phyloP scores from a whole-genome alignment of 2,888 invertebrate species.

The Portevinia maculata region DNA sequence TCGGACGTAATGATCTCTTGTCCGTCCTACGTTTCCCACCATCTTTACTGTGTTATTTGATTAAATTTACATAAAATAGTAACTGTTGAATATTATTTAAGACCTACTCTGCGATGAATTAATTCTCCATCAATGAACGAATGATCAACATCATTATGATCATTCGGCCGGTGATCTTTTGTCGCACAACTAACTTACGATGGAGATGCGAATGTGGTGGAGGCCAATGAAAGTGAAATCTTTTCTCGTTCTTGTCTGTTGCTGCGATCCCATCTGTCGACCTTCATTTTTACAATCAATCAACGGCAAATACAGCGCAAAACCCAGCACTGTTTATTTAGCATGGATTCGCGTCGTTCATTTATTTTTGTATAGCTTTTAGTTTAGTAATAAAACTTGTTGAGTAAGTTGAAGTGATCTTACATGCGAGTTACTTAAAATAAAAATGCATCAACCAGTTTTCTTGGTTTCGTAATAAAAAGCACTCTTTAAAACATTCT shows the following conservation, averaged over 20 bases:
- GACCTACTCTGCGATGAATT: constrained; percentile 35
- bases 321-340: not conserved
- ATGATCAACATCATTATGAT: constrained; percentile 9
- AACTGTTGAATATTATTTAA: constrained; percentile 41
- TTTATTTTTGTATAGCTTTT: not conserved
- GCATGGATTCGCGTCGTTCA: too few species aligned
- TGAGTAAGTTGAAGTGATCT: constrained; percentile 19
- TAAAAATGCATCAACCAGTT: constrained; percentile 16
- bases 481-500: not conserved
- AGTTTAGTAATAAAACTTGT: constrained; percentile 38
- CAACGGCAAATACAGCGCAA: not conserved
- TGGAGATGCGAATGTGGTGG: constrained; percentile 2
- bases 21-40: constrained; percentile 22
- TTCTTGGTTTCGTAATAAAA: not conserved
- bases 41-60: constrained; percentile 4
- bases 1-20: constrained; percentile 22
- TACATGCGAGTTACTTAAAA: constrained; percentile 11
- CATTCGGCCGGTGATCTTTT: constrained; percentile 15
- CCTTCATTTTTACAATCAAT: constrained; percentile 62
- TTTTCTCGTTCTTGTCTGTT: constrained; percentile 35
- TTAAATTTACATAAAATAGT: constrained; percentile 24
- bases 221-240: constrained; percentile 64
- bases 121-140: constrained; percentile 7
- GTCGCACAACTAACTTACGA: constrained; percentile 2
- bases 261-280: constrained; percentile 65